Conservation (phyloP, 2,888 invertebrate genomes). For the Auanema freiburgensis region DNA sequence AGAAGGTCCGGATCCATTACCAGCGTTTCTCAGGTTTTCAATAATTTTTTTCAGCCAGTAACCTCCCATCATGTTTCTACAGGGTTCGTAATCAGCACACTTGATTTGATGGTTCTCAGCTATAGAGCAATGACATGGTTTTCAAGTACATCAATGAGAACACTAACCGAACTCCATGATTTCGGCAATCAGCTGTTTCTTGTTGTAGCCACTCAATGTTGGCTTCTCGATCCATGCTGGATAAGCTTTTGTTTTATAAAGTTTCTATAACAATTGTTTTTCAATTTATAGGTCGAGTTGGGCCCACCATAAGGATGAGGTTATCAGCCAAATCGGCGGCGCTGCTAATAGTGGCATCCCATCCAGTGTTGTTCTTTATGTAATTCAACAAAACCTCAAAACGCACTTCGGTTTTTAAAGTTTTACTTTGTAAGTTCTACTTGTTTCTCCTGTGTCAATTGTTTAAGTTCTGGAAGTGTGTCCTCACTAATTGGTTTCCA, state of each 20-base stretch:
- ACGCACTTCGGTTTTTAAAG: not conserved
- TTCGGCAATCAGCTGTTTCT: constrained; percentile 23
- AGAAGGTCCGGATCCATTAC: constrained; percentile 27
- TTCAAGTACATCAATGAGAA: no score
- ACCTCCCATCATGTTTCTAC: constrained; percentile 51
- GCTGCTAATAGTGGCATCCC: no score
- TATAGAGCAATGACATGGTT: constrained; percentile 14
- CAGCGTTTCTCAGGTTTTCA: constrained; percentile 22
- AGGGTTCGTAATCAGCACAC: constrained; percentile 45
- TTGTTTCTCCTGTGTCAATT: constrained; percentile 23
- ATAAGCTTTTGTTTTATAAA: constrained; percentile 28
- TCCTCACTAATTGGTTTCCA: constrained; percentile 48
- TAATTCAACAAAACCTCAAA: constrained; percentile 26
- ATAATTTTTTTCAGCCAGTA: constrained; percentile 43
- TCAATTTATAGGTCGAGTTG: not conserved
- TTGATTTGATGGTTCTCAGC: constrained; percentile 47
- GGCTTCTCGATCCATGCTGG: constrained; percentile 45
- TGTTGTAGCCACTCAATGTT: constrained; percentile 33
- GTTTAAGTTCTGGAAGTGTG: constrained; percentile 29
- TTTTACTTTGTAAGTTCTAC: constrained; percentile 1
- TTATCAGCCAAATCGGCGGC: constrained; percentile 53
- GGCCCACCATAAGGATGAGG: constrained; percentile 39
- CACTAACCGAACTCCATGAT: constrained; percentile 33
- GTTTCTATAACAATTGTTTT: constrained; percentile 19
- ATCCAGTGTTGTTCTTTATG: constrained; percentile 35